Conservation (phyloP, 2,113 vertebrate genomes). For the Tricholaema leucomelas region DNA sequence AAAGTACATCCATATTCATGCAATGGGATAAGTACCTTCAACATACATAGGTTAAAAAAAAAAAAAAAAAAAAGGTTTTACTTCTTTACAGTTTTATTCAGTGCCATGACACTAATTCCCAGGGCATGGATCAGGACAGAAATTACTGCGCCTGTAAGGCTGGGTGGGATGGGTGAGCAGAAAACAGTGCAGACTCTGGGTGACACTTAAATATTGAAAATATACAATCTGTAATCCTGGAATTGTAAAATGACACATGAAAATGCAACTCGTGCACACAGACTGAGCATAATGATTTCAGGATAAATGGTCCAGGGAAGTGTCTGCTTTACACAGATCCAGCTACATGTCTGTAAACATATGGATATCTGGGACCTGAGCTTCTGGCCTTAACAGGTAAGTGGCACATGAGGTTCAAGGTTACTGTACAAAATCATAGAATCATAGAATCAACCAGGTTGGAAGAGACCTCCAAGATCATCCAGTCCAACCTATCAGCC, state of each 20-base stretch:
- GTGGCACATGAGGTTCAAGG: not conserved
- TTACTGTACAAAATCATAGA: not conserved
- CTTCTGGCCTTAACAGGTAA: not conserved
- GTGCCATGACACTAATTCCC: constrained; percentile 53
- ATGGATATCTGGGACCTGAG: not conserved
- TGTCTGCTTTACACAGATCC: not conserved
- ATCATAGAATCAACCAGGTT: too few species aligned
- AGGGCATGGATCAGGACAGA: constrained; percentile 43
- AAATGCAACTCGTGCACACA: not conserved
- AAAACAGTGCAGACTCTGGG: not conserved
- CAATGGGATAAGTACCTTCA: constrained; percentile 61
- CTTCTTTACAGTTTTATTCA: constrained; percentile 47
- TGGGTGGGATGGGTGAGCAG: not conserved
- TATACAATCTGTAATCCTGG: not conserved
- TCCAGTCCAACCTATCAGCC: too few species aligned
- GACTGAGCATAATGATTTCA: not conserved
- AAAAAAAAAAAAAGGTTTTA: constrained; percentile 39
- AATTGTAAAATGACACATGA: not conserved
- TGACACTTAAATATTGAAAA: constrained; percentile 8
- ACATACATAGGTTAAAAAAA: constrained; percentile 63
- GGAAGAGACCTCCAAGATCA: too few species aligned
- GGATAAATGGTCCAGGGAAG: not conserved
- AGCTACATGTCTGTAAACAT: not conserved
- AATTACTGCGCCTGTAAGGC: constrained; percentile 4
- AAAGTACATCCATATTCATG: constrained; percentile 75